These are phyloP conservation scores for Pantelozetes paolii DNA, from an alignment of 2,888 invertebrate species.

Conservation along the genomic window DNA sequence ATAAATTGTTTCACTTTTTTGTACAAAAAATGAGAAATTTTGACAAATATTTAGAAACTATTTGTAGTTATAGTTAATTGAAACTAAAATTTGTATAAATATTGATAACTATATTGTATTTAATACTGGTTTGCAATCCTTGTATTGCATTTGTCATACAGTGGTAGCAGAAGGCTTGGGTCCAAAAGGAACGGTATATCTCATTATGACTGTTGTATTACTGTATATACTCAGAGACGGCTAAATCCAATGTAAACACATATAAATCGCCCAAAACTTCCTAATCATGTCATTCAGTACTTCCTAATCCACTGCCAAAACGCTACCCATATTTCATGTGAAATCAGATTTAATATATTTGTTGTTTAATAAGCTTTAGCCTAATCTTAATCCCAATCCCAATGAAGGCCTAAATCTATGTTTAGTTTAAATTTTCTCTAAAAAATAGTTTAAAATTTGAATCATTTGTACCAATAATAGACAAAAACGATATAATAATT, in stretches of 20 bases:
- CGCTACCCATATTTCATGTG: slow-evolving; percentile 19
- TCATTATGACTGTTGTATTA: background rate
- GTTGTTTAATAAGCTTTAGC: background rate
- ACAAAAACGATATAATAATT: background rate
- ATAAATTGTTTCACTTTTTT: background rate
- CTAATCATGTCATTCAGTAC: background rate
- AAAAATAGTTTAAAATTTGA: background rate
- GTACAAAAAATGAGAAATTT: too few relatives aligned
- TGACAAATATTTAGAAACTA: background rate
- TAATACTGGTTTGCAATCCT: background rate
- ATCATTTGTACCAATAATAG: slow-evolving; percentile 5
- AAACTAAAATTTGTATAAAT: background rate
- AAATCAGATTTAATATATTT: background rate
- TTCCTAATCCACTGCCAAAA: slow-evolving; percentile 36
- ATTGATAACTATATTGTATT: too few relatives aligned
- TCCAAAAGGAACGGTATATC: slow-evolving; percentile 6
- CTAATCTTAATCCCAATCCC: background rate
- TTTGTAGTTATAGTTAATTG: too few relatives aligned
- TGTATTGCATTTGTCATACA: background rate
- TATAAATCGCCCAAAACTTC: background rate
- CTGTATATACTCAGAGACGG: background rate
- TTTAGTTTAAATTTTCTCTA: background rate
- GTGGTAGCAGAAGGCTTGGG: slow-evolving; percentile 15
- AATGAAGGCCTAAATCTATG: background rate
- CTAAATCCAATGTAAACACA: background rate